Evolutionary conservation across 2,113 vertebrate species (phyloP).

Genomic region (Apus apus): DNA sequence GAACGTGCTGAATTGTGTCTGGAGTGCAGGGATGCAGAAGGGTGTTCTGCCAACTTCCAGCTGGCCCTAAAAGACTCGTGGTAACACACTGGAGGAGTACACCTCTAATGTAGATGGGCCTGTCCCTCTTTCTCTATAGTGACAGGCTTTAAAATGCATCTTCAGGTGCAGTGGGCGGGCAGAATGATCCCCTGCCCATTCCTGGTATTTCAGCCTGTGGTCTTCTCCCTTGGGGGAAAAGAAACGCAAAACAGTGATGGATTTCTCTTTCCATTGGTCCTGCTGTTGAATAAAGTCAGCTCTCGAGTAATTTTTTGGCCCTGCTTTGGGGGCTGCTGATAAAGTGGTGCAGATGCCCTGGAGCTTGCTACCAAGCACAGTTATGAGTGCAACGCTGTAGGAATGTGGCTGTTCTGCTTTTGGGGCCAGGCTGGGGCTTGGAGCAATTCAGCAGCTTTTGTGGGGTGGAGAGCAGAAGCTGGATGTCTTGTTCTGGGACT

Average conservation of each 20-base stretch:
- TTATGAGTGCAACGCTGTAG: background rate
- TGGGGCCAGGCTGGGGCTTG: background rate
- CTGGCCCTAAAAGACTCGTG: background rate
- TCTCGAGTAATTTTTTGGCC: background rate
- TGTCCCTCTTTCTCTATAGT: background rate
- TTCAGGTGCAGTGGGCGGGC: background rate
- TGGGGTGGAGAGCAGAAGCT: background rate
- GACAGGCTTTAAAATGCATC: background rate
- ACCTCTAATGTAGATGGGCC: background rate
- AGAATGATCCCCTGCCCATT: background rate
- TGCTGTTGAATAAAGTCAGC: background rate
- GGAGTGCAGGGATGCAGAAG: rapidly evolving
- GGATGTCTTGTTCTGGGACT: background rate
- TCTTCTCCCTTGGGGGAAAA: background rate
- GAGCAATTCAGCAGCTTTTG: background rate
- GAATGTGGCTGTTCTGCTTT: slow-evolving; percentile 15
- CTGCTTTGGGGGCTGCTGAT: background rate
- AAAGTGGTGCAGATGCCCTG: rapidly evolving
- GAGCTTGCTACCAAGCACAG: background rate
- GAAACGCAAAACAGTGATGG: background rate
- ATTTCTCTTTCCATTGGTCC: background rate
- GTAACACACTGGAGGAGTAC: background rate
- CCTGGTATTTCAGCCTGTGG: background rate
- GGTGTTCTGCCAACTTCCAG: background rate
- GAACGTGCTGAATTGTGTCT: background rate